Evolutionary conservation across 1,140 invertebrate species (phyloP).

Genomic region (Drosophila nigromelanica): DNA sequence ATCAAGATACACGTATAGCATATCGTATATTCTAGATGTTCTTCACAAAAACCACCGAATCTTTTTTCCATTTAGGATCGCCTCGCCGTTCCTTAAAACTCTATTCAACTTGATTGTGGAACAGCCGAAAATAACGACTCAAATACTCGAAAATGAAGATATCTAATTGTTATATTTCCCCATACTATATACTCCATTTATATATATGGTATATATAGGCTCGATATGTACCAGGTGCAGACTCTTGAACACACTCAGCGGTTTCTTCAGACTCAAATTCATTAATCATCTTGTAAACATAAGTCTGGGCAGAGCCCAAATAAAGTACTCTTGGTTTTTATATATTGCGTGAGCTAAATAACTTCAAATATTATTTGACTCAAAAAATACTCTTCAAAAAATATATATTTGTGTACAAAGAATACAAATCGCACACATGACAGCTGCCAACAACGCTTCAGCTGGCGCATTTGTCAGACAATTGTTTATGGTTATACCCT

Average conservation of each 20-base stretch:
- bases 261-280: not conserved
- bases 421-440: slow-evolving; percentile 6
- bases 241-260: not conserved
- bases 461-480: slow-evolving; percentile 18
- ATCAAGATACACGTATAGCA: slow-evolving; percentile 21
- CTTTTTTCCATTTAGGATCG: slow-evolving; percentile 37
- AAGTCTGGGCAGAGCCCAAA: slow-evolving; percentile 2
- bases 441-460: slow-evolving; percentile 12
- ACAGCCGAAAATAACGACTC: not conserved
- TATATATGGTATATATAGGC: not conserved
- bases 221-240: not conserved
- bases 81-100: slow-evolving; percentile 11
- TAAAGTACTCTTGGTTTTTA: slow-evolving; percentile 2
- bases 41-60: slow-evolving; percentile 16
- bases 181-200: not conserved
- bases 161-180: slow-evolving; percentile 1
- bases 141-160: slow-evolving; percentile 16
- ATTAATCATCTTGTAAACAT: not conserved
- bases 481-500: not conserved
- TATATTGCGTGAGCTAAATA: not conserved
- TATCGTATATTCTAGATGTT: slow-evolving; percentile 20
- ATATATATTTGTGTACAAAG: not conserved
- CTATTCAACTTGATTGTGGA: not conserved
- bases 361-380: not conserved
- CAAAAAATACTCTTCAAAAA: not conserved